These are phyloP conservation scores for Drosophila mercatorum DNA, from an alignment of 2,888 invertebrate genomes.

Conservation along the genomic window DNA sequence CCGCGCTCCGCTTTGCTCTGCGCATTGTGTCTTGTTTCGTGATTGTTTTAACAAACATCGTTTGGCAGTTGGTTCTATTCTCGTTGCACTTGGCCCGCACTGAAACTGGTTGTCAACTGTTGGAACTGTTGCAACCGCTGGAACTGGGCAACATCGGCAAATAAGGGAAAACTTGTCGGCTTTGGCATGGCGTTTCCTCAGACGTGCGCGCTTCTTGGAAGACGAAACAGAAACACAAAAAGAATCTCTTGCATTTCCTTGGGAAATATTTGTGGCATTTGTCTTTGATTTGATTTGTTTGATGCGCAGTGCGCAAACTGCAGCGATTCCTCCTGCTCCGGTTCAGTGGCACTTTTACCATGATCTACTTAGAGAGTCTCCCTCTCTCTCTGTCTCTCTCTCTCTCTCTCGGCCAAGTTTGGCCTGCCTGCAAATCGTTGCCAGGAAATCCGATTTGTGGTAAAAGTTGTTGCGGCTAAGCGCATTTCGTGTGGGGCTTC, in stretches of 20 bases:
- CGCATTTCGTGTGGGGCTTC: constrained; percentile 54
- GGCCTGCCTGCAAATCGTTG: constrained; percentile 66
- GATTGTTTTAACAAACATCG: constrained; percentile 56
- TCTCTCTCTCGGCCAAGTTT: constrained; percentile 11
- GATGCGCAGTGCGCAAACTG: constrained; percentile 22
- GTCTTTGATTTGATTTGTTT: constrained; percentile 64
- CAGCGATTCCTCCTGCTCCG: constrained; percentile 74
- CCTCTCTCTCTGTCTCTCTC: background rate
- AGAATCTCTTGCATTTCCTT: constrained; percentile 81
- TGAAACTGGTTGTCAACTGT: constrained; percentile 54
- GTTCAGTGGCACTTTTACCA: constrained; percentile 41
- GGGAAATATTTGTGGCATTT: constrained; percentile 80
- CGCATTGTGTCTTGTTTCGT: constrained; percentile 48
- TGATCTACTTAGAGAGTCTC: constrained; percentile 58
- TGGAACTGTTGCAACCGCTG: constrained; percentile 5
- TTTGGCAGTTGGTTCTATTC: constrained; percentile 45
- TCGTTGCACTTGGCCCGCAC: constrained; percentile 43
- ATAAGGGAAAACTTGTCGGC: constrained; percentile 64
- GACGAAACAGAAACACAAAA: constrained; percentile 40
- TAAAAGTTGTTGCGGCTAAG: constrained; percentile 67
- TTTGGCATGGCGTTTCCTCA: constrained; percentile 53
- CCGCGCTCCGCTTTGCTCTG: constrained; percentile 9
- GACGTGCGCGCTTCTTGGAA: constrained; percentile 60
- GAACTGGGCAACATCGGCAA: constrained; percentile 46
- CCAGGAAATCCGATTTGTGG: constrained; percentile 80